Evolutionary conservation across 2,888 invertebrate species (phyloP).

Genomic region (Neoascia interrupta): DNA sequence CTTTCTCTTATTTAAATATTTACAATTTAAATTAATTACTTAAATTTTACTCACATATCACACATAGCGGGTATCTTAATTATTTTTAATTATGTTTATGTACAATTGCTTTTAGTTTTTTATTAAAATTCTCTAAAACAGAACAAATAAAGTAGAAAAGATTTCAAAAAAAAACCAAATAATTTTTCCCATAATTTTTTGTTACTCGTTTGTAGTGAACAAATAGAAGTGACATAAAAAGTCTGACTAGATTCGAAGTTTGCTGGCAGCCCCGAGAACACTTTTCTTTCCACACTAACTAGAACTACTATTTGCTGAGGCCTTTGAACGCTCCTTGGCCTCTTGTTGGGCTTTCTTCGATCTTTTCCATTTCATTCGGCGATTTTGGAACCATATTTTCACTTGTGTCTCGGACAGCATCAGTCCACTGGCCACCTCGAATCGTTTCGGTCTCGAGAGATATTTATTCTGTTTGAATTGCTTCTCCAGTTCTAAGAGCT

Average conservation of each 20-base stretch:
- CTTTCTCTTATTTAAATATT: conserved; percentile 68
- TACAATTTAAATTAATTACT: conserved; percentile 54
- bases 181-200: conserved; percentile 3
- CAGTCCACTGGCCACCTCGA: conserved; percentile 98
- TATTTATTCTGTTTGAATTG: conserved; percentile 99
- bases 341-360: conserved; percentile 97
- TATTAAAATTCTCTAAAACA: conserved; percentile 63
- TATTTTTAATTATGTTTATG: conserved; percentile 46
- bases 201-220: conserved; percentile 22
- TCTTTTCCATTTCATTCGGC: conserved; percentile 99
- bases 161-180: conserved; percentile 9
- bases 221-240: conserved; percentile 18
- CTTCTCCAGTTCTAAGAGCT: conserved; percentile 97
- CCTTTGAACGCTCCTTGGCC: conserved; percentile 82
- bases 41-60: conserved; percentile 59
- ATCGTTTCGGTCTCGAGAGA: conserved; percentile 97
- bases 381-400: conserved; percentile 99
- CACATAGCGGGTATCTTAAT: conserved; percentile 59
- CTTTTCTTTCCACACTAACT: conserved; percentile 46
- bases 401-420: conserved; percentile 99
- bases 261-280: background rate
- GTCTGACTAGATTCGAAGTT: conserved; percentile 59
- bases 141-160: conserved; percentile 52
- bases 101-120: conserved; percentile 31
- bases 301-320: conserved; percentile 43